Base-by-base conservation (phyloP, 2,113 vertebrate species). In the Channa argus region DNA sequence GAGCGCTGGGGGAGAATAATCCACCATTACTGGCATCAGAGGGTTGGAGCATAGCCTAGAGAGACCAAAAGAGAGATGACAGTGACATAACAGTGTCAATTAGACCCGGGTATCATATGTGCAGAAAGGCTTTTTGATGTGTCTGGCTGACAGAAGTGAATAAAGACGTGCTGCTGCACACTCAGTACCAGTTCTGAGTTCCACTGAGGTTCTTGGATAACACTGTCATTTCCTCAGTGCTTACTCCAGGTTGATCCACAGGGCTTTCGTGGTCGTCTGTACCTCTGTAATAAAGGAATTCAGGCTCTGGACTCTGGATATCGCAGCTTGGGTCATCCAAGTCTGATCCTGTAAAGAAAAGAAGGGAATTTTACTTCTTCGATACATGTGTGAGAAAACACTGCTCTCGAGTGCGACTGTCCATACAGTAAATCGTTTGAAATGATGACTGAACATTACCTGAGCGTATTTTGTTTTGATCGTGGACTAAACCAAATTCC, bases 261-360 rank as follows among this genome's bases (percentile, higher is more conserved):
- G 33, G 12, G 46, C 3, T 33, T 9, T 83, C 80, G 44, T 75
- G 72, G 15, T 80, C 74, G 50, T 68, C 84, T 1, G 33, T 1
- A 33, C 36, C 52, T 78, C 61, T 58, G 71, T 77, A 64, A 55
- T 86, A 86, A 46, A 84, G 75, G 34, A 75, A 58, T 5, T 89
- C 80, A 62, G 74, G 82, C 50, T 87, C 79, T 53, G 80, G 71
- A 66, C 76, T 73, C 54, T 79, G 86, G 38, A 72, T 24, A 37
- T 58, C 33, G 33, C 10, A 14, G 2, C 14, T 68, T 6, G 24
- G 66, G 64, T 83, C 67, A 11, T 63, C 78, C 7, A 68, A 33
- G 44, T 71, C 71, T 1, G 75, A 76, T 41, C 82, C 84, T 86
- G 55, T 13, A 24, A 6, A 36, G 10, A n/a, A 58, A 34, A 9